Evolutionary conservation across 2,113 vertebrate genomes (phyloP), one percentile per base, ranked within the genome.

Genomic region (Alligator sinensis): DNA sequence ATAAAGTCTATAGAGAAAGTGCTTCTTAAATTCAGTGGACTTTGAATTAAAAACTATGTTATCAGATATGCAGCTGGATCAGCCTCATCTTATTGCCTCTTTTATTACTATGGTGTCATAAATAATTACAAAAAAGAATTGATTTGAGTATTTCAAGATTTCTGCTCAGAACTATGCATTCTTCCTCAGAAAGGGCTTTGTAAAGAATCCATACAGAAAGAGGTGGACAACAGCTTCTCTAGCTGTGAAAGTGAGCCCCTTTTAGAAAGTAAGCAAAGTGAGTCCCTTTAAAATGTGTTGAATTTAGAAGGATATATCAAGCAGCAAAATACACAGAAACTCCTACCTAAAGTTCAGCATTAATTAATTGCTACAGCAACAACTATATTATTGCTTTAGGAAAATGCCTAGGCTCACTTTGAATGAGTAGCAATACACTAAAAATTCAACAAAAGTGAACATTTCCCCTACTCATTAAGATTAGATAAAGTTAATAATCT

Each of bases 211-310:
- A 15, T 70, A 59, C 59, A 66, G 86, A 93, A 94, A 82, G 91
- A 96, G 94, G 89, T 95, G 91, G 84, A 86, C 38, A 25, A 94
- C 30, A 77, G 90, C 34, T 90, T 93, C 91, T 95, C 86, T 87
- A 84, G 64, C 84, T 64, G 58, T 81, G 88, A 77, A 86, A 47
- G 47, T 47, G 47, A 9, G 47, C 47, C 64, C 82, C 68, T 75
- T 47, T 93, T 86, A 87, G 47, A 47, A 47, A 47, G 86, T 86
- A 82, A 83, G 80, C 30, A 85, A 68, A 77, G 82, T 30, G 62
- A 95, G 64, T 87, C 66, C 70, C 34, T 86, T 80, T 84, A 88
- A 80, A 81, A 92, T 76, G 87, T 13, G 21, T 8, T 82, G 24
- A 13, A 30, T 66, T 81, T 91, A 86, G 54, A 74, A 81, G 58